Percentiles rank a stretch among this genome's conserved stretches.
Conservation (phyloP, 2,888 invertebrate species). For the Stenotaenia linearis region DNA sequence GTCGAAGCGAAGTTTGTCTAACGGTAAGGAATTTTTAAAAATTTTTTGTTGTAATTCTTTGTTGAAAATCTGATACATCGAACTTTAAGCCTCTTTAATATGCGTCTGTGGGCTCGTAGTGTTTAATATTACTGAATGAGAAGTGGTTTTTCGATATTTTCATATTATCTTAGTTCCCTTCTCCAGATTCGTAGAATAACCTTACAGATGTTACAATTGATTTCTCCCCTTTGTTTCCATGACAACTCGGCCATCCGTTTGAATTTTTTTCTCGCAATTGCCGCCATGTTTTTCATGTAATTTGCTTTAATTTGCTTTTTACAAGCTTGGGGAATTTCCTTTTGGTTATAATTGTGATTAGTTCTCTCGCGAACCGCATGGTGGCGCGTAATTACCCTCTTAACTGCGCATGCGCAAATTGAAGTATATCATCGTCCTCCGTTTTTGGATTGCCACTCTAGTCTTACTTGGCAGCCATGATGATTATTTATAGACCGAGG, state of each 20-base stretch:
- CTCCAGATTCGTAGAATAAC: neutral
- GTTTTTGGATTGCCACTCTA: slow-evolving; percentile 24
- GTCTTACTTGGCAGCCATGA: slow-evolving; percentile 22
- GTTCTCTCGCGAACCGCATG: slow-evolving; percentile 18
- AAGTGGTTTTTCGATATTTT: too few species aligned
- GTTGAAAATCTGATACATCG: too few species aligned
- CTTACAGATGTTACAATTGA: slow-evolving; percentile 4
- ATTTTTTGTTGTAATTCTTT: too few species aligned
- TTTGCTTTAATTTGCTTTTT: slow-evolving; percentile 23
- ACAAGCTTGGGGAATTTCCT: slow-evolving; percentile 13
- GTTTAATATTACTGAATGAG: too few species aligned
- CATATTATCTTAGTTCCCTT: neutral
- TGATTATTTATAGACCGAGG: slow-evolving; percentile 3
- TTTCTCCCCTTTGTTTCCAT: neutral
- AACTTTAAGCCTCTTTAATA: too few species aligned
- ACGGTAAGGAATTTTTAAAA: too few species aligned
- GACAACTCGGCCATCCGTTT: neutral
- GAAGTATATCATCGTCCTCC: neutral
- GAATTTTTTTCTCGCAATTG: neutral
- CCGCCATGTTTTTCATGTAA: slow-evolving; percentile 15
- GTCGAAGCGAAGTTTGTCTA: too few species aligned
- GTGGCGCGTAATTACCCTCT: slow-evolving; percentile 19
- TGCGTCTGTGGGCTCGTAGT: too few species aligned
- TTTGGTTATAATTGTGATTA: slow-evolving; percentile 26
- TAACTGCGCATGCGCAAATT: slow-evolving; percentile 26